These are phyloP conservation scores for Mastomys coucha DNA, from an alignment of 2,113 vertebrate species.

Conservation along the genomic window DNA sequence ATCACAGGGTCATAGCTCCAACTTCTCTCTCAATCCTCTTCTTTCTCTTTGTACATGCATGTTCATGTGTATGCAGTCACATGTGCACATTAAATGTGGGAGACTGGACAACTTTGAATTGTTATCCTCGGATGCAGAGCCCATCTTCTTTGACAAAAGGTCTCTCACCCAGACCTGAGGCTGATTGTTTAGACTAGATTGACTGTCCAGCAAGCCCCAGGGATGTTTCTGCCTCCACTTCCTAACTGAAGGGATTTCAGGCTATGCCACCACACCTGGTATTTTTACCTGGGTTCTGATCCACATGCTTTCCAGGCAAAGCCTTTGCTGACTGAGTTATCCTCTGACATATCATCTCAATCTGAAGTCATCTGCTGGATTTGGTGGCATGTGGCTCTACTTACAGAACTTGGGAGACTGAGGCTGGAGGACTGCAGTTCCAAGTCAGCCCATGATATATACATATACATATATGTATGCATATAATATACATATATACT, in stretches of 20 bases:
- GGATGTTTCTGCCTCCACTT: background rate
- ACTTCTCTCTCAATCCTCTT: background rate
- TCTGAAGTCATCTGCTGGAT: background rate
- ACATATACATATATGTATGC: too few species aligned
- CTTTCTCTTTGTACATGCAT: background rate
- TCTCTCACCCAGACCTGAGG: background rate
- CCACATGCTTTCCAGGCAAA: background rate
- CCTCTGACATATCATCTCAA: background rate
- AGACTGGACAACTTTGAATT: background rate
- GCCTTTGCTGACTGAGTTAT: background rate
- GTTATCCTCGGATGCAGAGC: background rate
- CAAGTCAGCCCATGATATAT: background rate
- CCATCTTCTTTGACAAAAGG: background rate
- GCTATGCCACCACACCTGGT: too few species aligned
- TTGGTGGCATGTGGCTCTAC: background rate
- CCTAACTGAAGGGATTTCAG: background rate
- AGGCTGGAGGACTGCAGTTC: background rate
- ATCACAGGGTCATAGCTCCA: constrained; percentile 12
- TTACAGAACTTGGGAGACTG: background rate
- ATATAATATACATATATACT: background rate
- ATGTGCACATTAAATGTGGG: background rate
- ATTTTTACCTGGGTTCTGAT: background rate
- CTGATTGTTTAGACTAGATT: background rate
- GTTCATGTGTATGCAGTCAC: background rate
- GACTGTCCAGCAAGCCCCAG: background rate